phyloP scores from a whole-genome alignment of 1,140 invertebrate genomes.

The Drusus annulatus region DNA sequence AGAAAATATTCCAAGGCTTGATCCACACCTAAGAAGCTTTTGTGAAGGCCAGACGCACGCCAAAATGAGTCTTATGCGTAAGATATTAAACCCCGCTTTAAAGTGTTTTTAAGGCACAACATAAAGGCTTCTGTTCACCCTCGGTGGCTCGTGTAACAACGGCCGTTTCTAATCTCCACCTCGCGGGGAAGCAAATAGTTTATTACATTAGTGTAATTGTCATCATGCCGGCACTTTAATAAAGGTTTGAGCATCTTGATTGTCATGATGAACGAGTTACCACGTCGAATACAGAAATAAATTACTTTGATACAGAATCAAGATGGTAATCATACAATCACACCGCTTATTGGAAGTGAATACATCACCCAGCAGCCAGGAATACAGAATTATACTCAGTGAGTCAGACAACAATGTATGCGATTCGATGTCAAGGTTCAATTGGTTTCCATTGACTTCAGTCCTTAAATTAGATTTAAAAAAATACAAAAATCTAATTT shows the following conservation, averaged over 20 bases:
- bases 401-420: slow-evolving; percentile 9
- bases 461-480: neutral
- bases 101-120: too few species aligned
- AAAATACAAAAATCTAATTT: neutral
- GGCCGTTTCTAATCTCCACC: neutral
- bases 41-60: too few species aligned
- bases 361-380: neutral
- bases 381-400: neutral
- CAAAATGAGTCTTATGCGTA: too few species aligned
- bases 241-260: neutral
- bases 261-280: slow-evolving; percentile 23
- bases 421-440: slow-evolving; percentile 14
- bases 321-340: slow-evolving; percentile 26
- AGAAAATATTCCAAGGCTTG: neutral
- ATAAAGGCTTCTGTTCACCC: neutral
- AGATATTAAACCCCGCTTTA: too few species aligned
- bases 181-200: neutral
- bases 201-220: neutral
- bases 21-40: too few species aligned
- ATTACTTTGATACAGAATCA: slow-evolving; percentile 8
- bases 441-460: neutral
- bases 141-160: neutral
- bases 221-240: neutral
- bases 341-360: neutral
- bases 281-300: neutral